A percentile compares a stretch with the other conserved stretches of the same genome.
These are phyloP conservation scores for Dicerorhinus sumatrensis DNA, from an alignment of 2,113 vertebrate genomes.

Conservation along the genomic window DNA sequence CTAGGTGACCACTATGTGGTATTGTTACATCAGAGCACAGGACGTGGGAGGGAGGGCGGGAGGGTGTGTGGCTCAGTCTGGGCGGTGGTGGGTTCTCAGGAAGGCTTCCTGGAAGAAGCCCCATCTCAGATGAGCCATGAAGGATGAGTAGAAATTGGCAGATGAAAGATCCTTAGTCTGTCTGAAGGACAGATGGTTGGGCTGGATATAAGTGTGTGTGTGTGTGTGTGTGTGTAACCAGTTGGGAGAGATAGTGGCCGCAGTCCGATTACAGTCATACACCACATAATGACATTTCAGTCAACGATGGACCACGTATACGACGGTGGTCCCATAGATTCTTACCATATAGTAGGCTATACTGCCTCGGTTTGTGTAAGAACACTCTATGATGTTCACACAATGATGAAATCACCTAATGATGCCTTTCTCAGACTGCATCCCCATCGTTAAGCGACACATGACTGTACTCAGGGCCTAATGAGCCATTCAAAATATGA, in stretches of 20 bases:
- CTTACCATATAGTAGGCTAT: too few species aligned
- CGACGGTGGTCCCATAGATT: too few species aligned
- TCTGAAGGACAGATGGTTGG: not conserved
- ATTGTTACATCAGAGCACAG: not conserved
- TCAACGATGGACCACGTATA: too few species aligned
- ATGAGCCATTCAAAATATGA: not conserved
- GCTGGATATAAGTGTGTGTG: not conserved
- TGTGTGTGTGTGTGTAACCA: not conserved
- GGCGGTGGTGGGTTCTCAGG: not conserved
- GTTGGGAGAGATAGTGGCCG: not conserved
- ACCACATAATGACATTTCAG: too few species aligned
- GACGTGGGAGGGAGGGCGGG: not conserved
- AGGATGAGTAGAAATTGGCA: not conserved
- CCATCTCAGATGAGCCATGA: not conserved
- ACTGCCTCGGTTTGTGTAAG: too few species aligned
- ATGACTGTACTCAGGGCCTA: not conserved
- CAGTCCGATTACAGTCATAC: not conserved
- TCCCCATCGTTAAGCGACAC: too few species aligned
- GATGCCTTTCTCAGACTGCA: too few species aligned
- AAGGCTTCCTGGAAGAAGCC: slow-evolving; percentile 10
- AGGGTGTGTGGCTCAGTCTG: not conserved
- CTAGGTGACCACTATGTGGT: not conserved
- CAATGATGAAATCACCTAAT: too few species aligned
- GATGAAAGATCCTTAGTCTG: not conserved
- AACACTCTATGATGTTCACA: too few species aligned